A percentile compares a stretch with the other conserved stretches of the same genome.
Evolutionary conservation across 1,140 invertebrate species (phyloP).

Genomic region (Caenorhabditis latens): DNA sequence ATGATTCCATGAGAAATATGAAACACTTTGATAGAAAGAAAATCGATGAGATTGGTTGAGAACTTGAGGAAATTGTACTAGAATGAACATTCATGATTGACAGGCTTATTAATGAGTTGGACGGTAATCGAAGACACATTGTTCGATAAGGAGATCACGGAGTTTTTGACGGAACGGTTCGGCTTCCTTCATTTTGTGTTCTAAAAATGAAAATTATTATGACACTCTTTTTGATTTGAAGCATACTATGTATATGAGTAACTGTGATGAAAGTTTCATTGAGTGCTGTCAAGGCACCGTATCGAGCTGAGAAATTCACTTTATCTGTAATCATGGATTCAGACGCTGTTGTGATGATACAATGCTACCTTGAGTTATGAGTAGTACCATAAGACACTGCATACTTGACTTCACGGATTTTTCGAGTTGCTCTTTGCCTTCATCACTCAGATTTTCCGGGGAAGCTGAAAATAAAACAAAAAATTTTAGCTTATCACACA

Average conservation of each 20-base stretch:
- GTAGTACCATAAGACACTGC: constrained; percentile 24
- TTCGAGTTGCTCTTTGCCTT: not conserved
- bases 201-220: not conserved
- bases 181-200: constrained; percentile 24
- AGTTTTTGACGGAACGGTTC: not conserved
- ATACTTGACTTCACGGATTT: constrained; percentile 22
- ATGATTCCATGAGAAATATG: too few species aligned
- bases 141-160: constrained; percentile 13
- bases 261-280: constrained; percentile 29
- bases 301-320: not conserved
- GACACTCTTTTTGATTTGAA: too few species aligned
- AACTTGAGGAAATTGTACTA: not conserved
- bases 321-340: not conserved
- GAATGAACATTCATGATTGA: not conserved
- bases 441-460: not conserved
- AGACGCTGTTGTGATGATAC: not conserved
- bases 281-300: constrained; percentile 16
- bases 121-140: constrained; percentile 25
- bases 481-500: not conserved
- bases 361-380: constrained; percentile 1
- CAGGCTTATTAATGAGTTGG: not conserved
- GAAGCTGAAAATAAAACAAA: not conserved
- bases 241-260: not conserved
- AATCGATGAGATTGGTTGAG: not conserved
- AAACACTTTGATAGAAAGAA: not conserved